Evolutionary conservation across 2,797 vertebrate species (phyloP).

Genomic region (Liparis tanakae): DNA sequence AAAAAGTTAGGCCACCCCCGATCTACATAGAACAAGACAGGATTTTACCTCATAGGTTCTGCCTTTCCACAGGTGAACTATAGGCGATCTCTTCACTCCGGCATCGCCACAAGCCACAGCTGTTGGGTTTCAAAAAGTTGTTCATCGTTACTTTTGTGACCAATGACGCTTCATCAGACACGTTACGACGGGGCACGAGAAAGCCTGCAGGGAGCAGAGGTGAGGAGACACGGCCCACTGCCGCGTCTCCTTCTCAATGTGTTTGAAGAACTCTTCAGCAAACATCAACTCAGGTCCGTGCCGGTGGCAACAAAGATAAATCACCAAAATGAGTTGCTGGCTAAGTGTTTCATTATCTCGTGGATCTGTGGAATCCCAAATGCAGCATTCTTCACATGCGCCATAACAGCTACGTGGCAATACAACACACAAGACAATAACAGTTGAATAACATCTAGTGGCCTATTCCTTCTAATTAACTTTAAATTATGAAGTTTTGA

Average conservation of each 20-base stretch:
- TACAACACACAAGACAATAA: neutral
- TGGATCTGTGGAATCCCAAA: neutral
- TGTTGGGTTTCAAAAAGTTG: conserved; percentile 11
- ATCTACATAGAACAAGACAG: neutral
- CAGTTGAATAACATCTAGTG: neutral
- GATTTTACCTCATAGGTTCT: conserved; percentile 60
- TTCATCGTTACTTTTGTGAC: neutral
- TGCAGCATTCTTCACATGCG: neutral
- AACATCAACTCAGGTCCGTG: neutral
- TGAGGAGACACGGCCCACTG: neutral
- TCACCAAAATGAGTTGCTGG: neutral
- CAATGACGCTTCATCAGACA: neutral
- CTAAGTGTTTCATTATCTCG: neutral
- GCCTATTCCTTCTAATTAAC: no score
- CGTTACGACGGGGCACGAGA: neutral
- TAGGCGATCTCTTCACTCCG: conserved; percentile 61
- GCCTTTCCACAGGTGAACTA: conserved; percentile 74
- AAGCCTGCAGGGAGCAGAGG: neutral
- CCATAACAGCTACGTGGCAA: neutral
- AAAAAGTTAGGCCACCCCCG: no score
- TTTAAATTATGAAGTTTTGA: neutral
- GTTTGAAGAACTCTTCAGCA: neutral
- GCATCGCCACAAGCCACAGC: conserved; percentile 22
- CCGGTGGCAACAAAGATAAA: neutral
- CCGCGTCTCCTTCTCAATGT: neutral